Evolutionary conservation across 1,140 invertebrate genomes (phyloP), one percentile per base, ranked within the genome.

Genomic region (Lordiphosa collinella): DNA sequence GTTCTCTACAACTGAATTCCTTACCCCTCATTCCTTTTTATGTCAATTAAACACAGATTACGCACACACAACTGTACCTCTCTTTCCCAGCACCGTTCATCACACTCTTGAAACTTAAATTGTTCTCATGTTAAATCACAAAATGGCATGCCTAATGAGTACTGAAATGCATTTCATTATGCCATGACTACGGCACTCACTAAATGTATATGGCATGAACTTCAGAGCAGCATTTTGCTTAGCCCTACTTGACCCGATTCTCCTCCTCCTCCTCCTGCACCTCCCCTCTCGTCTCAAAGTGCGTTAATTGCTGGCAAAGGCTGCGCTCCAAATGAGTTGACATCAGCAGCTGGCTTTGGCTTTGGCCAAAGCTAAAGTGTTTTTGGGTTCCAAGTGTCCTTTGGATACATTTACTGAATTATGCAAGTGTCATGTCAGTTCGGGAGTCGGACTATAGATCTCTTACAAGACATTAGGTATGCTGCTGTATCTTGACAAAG

Each of bases 111-210:
- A 70, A 68, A 53, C 50, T 35, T 70, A 38, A 58, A 44, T 51
- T 62, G 32, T 51, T 43, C 29, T 55, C 50, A 29, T 34, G 43
- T 29, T 14, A 43, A 70, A 51, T 59, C 70, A 44, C 61, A 70
- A 80, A 82, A 82, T 82, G 76, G 76, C 78, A 69, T 67, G 61
- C 78, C 76, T 82, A 80, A 80, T 80, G 78, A 80, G 76, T 55
- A 43, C 71, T 84, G 66, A 80, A 80, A 76, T 82, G 76, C 71
- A 76, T 80, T 80, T 82, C 76, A 84, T 82, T 82, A 79, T 56
- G 51, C 51, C 62, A 59, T 6, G 18, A 12, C 22, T 10, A n/a
- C 12, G 4, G 2, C 41, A 13, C 11, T 54, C 48, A 49, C 54
- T 51, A 70, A 80, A 64, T 80, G 75, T 65, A 49, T 43, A 41